These are phyloP conservation scores for Periparus ater DNA, from an alignment of 2,797 vertebrate species.

Conservation along the genomic window DNA sequence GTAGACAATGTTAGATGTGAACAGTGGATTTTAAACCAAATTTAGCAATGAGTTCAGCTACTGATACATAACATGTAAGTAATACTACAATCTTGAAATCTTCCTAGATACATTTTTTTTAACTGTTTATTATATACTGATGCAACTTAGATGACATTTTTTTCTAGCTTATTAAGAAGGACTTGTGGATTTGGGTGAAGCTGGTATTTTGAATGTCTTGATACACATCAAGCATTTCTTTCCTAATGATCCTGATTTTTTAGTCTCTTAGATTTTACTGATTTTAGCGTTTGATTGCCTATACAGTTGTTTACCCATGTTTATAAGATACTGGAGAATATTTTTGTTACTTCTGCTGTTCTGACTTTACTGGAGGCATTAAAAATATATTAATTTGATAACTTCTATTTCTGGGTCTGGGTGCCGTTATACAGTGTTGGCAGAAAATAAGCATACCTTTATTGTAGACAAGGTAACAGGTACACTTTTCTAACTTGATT, in stretches of 20 bases:
- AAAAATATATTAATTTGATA: neutral
- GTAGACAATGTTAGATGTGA: neutral
- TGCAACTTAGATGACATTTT: neutral
- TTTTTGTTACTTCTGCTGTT: neutral
- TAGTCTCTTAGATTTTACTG: neutral
- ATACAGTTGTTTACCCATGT: neutral
- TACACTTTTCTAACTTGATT: neutral
- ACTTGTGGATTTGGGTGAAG: neutral
- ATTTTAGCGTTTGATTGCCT: neutral
- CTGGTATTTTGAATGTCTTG: neutral
- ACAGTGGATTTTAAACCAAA: neutral
- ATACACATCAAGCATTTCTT: neutral
- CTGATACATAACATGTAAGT: neutral
- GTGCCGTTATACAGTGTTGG: neutral
- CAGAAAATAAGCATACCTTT: neutral
- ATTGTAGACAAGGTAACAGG: neutral
- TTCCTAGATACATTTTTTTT: neutral
- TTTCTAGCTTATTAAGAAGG: neutral
- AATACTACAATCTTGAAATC: neutral
- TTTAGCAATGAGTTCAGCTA: neutral
- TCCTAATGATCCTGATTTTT: neutral
- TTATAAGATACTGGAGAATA: neutral
- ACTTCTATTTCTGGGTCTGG: neutral
- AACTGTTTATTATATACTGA: neutral
- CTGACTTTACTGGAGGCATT: neutral